Evolutionary conservation across 2,797 vertebrate genomes (phyloP).

Genomic region (Furcifer pardalis): DNA sequence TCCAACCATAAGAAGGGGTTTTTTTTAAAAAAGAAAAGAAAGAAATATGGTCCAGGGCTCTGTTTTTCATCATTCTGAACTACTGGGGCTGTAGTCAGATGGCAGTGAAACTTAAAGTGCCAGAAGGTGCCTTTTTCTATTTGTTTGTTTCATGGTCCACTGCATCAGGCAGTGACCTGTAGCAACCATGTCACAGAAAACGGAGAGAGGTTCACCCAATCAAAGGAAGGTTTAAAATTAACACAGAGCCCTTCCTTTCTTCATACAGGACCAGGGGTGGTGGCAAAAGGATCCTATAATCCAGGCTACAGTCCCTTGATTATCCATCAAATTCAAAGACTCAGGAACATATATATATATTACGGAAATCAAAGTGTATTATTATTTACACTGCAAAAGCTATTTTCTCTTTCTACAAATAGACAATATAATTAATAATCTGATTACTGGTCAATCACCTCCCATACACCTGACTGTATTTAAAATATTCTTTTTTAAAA

Average conservation of each 20-base stretch:
- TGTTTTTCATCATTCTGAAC: conserved; percentile 84
- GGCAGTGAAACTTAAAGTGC: conserved; percentile 89
- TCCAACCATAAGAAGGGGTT: conserved; percentile 88
- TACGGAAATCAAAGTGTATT: conserved; percentile 41
- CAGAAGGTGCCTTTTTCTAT: conserved; percentile 99
- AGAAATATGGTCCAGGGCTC: conserved; percentile 66
- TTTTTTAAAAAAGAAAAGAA: neutral
- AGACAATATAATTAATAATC: conserved; percentile 69
- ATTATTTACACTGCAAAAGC: conserved; percentile 63
- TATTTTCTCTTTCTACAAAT: conserved; percentile 46
- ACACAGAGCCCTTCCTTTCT: conserved; percentile 90
- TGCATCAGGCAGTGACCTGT: conserved; percentile 97
- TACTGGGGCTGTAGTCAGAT: conserved; percentile 81
- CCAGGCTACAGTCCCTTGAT: conserved; percentile 74
- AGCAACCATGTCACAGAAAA: conserved; percentile 84
- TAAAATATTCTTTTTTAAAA: conserved; percentile 62
- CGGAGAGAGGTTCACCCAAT: conserved; percentile 92
- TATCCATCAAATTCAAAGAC: conserved; percentile 69
- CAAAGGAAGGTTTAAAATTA: conserved; percentile 93
- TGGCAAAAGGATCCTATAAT: conserved; percentile 81
- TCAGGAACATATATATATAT: conserved; percentile 43
- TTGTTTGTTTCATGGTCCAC: conserved; percentile 99
- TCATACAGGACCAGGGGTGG: conserved; percentile 74
- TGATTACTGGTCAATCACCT: conserved; percentile 76
- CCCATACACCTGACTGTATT: conserved; percentile 69